Percentiles rank a stretch among this genome's conserved stretches.
These are phyloP conservation scores for Phocoena phocoena DNA, from an alignment of 2,113 vertebrate species.

Conservation along the genomic window DNA sequence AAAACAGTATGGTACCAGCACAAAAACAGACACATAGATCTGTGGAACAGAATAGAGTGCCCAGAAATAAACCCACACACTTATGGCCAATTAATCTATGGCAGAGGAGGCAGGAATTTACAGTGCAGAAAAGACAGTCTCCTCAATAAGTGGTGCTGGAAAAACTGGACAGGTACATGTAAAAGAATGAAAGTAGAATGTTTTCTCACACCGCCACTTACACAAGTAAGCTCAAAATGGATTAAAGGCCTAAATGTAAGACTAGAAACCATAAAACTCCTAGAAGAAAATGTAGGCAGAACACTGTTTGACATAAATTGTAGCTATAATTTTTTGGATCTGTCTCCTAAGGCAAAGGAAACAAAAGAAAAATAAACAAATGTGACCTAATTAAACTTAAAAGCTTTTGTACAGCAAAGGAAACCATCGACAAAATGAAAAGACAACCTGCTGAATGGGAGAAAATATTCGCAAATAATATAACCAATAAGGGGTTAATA, in stretches of 20 bases:
- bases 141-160: background rate
- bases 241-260: background rate
- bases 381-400: background rate
- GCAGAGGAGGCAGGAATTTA: too few species aligned
- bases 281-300: background rate
- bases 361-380: background rate
- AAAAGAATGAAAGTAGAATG: background rate
- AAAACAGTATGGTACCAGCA: too few species aligned
- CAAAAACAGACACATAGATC: too few species aligned
- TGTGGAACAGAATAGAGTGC: too few species aligned
- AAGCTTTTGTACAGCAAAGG: background rate
- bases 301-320: background rate
- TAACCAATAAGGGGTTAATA: background rate
- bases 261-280: background rate
- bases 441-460: background rate
- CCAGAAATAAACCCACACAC: too few species aligned
- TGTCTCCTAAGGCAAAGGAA: background rate
- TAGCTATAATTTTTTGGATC: background rate
- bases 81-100: too few species aligned
- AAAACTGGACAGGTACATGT: background rate
- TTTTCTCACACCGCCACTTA: background rate
- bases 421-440: background rate
- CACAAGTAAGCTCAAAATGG: background rate
- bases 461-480: background rate
- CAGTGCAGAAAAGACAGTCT: too few species aligned